phyloP scores from a whole-genome alignment of 2,113 vertebrate genomes.

The Gymnogyps californianus region DNA sequence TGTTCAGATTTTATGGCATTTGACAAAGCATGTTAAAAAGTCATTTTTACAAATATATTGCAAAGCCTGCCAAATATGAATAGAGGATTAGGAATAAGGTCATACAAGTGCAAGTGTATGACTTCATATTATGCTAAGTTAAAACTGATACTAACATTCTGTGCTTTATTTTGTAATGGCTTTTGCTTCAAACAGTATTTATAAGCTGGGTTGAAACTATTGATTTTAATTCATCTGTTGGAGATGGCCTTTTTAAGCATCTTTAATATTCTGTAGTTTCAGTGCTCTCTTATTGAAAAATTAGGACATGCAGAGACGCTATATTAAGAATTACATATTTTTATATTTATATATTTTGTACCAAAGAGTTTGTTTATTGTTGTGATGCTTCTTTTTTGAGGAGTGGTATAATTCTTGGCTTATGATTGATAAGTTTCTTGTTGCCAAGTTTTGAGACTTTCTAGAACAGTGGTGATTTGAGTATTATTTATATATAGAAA shows the following conservation, averaged over 20 bases:
- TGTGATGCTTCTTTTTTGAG: slow-evolving; percentile 44
- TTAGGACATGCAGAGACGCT: neutral
- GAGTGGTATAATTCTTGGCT: slow-evolving; percentile 25
- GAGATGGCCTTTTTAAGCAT: slow-evolving; percentile 28
- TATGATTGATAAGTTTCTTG: slow-evolving; percentile 42
- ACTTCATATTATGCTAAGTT: neutral
- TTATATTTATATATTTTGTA: slow-evolving; percentile 45
- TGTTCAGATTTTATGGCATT: neutral
- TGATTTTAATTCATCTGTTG: neutral
- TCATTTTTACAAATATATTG: neutral
- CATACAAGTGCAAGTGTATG: slow-evolving; percentile 8
- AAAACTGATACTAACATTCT: neutral
- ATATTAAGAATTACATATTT: slow-evolving; percentile 29
- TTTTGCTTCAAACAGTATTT: slow-evolving; percentile 28
- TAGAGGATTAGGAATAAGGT: slow-evolving; percentile 12
- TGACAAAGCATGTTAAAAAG: slow-evolving; percentile 44
- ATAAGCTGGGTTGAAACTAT: neutral
- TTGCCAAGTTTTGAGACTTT: slow-evolving; percentile 65
- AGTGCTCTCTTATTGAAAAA: slow-evolving; percentile 15
- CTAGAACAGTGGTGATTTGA: slow-evolving; percentile 39
- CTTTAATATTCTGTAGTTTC: neutral
- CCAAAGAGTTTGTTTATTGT: slow-evolving; percentile 37
- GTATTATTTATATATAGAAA: slow-evolving; percentile 39
- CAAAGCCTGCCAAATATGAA: slow-evolving; percentile 11
- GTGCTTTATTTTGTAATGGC: slow-evolving; percentile 22